Evolutionary conservation across 2,888 invertebrate genomes (phyloP), one percentile per base, ranked within the genome.

Genomic region (Taenaris catops): DNA sequence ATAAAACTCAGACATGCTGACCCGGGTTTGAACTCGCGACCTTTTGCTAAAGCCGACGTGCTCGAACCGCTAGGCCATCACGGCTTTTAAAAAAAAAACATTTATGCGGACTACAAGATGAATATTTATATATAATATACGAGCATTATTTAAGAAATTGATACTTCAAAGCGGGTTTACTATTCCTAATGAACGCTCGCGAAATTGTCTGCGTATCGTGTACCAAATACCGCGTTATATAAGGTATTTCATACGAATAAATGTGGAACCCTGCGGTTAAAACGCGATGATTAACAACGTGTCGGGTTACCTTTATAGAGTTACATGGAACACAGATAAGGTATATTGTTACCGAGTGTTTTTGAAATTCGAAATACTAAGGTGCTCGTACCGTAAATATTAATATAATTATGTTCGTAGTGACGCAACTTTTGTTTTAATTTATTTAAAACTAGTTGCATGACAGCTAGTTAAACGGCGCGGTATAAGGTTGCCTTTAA

Each of bases 111-210:
- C n/a, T n/a, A n/a, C n/a, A n/a, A n/a, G n/a, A n/a, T n/a, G n/a
- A n/a, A n/a, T n/a, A n/a, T n/a, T n/a, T n/a, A n/a, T n/a, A n/a
- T 14, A 4, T 14, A 14, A 37, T 19, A 37, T 19, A 27, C 25
- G 21, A 32, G 40, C 49, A 45, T 51, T 49, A 55, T 56, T 66
- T 66, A 62, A 55, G 60, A 74, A 74, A 62, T 55, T 64, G 70
- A 74, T 68, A 74, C 62, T 53, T 49, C 65, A 60, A 60, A 60
- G 63, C 54, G 58, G 73, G 72, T 73, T 68, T 78, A 72, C 71
- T 68, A 70, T 76, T 78, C 68, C 75, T 75, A 78, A 76, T 76
- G 75, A 78, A 66, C 64, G 52, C 57, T 55, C 45, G 49, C 46
- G 48, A 52, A 53, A 48, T 48, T 54, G 53, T 62, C 55, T 57